Percentiles rank a stretch among this genome's conserved stretches.
Conservation (phyloP, 2,113 vertebrate genomes). For the Cryptotis parvus region DNA sequence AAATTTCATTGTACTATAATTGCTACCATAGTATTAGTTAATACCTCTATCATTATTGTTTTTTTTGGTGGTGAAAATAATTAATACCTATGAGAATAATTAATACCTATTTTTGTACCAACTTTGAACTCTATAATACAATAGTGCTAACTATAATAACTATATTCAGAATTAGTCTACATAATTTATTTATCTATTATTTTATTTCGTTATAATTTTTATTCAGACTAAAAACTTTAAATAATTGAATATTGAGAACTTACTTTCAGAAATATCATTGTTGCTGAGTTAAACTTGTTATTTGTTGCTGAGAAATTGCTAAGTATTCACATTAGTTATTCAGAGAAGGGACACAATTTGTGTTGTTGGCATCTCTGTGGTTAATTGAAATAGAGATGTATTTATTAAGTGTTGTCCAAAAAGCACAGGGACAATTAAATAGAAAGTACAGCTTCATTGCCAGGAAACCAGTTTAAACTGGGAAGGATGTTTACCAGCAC, state of each 20-base stretch:
- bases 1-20: not conserved
- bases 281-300: slow-evolving; percentile 17
- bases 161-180: not conserved
- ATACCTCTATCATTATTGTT: not conserved
- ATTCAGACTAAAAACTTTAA: not conserved
- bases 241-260: slow-evolving; percentile 23
- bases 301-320: slow-evolving; percentile 54
- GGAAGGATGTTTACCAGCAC: too few relatives aligned
- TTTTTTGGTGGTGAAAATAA: not conserved
- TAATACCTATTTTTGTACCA: slow-evolving; percentile 1
- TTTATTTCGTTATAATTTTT: not conserved
- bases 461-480: too few relatives aligned
- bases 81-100: slow-evolving; percentile 24
- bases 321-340: slow-evolving; percentile 15
- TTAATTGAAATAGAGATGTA: not conserved
- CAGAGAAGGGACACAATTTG: not conserved
- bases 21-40: not conserved
- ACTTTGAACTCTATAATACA: not conserved
- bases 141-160: not conserved
- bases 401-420: too few relatives aligned
- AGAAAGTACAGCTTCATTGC: too few relatives aligned
- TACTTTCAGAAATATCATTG: slow-evolving; percentile 14
- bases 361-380: slow-evolving; percentile 50
- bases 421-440: too few relatives aligned
- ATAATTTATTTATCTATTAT: slow-evolving; percentile 37